These are phyloP conservation scores for Melanocharis versteri DNA, from an alignment of 2,113 vertebrate species.

Conservation along the genomic window DNA sequence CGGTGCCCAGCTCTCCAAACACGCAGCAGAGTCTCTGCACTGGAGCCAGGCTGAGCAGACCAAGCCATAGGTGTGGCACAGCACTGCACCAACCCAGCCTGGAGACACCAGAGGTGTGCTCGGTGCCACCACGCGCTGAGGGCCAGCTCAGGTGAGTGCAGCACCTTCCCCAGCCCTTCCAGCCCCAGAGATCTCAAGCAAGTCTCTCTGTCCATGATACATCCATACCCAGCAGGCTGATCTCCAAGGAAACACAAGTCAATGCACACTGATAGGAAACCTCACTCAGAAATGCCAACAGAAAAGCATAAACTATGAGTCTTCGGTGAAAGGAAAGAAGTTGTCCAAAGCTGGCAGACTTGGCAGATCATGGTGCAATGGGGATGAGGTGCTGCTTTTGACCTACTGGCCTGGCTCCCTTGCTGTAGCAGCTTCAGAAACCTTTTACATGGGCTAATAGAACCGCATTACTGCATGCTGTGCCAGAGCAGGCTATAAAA, in stretches of 20 bases:
- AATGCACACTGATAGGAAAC: not conserved
- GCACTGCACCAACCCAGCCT: not conserved
- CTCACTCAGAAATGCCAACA: not conserved
- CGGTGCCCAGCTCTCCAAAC: not conserved
- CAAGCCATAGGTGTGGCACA: too few relatives aligned
- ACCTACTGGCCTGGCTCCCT: not conserved
- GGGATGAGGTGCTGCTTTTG: not conserved
- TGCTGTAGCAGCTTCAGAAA: not conserved
- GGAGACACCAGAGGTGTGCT: not conserved
- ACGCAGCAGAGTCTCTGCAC: not conserved
- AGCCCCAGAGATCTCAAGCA: not conserved
- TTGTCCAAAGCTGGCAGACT: not conserved
- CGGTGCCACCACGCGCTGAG: not conserved
- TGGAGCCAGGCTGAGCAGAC: not conserved
- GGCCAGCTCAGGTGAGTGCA: not conserved
- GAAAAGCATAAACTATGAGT: not conserved
- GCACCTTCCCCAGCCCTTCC: not conserved
- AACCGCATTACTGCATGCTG: not conserved
- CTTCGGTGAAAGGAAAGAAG: not conserved
- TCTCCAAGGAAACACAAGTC: rapidly evolving
- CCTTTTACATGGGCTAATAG: not conserved
- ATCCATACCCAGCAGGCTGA: not conserved
- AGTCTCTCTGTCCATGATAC: not conserved
- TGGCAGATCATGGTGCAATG: not conserved
- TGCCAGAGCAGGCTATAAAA: not conserved